Percentiles rank a stretch among this genome's conserved stretches.
Evolutionary conservation across 2,113 vertebrate genomes (phyloP).

Genomic region (Eulacestoma nigropectus): DNA sequence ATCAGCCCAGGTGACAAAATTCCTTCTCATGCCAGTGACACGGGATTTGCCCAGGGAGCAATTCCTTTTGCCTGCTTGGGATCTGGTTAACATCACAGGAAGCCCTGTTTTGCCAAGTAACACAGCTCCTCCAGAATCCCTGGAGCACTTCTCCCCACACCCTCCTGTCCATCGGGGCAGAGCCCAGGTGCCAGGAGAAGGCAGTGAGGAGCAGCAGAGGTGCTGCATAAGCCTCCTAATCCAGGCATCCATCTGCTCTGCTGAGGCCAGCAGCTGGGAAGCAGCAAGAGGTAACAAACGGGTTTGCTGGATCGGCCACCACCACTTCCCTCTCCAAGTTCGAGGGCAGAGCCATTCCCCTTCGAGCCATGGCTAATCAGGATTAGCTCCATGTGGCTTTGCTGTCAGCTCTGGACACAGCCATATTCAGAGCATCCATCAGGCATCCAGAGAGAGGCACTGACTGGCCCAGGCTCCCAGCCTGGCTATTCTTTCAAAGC

Average conservation of each 20-base stretch:
- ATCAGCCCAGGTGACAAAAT: not conserved
- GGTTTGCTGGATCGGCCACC: not conserved
- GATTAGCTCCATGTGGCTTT: constrained; percentile 34
- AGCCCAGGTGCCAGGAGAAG: not conserved
- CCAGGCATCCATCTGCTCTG: not conserved
- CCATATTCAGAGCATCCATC: not conserved
- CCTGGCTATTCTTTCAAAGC: not conserved
- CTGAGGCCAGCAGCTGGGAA: not conserved
- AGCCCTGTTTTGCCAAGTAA: rapidly evolving
- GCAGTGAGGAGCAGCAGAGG: not conserved
- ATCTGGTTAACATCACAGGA: not conserved
- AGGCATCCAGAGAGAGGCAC: not conserved
- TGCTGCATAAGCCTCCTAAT: not conserved
- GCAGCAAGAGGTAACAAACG: not conserved
- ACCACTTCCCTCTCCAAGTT: not conserved
- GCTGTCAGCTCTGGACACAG: not conserved
- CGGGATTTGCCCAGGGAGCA: not conserved
- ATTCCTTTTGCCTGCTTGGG: not conserved
- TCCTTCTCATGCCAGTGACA: rapidly evolving
- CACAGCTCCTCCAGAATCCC: not conserved
- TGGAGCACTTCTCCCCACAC: not conserved
- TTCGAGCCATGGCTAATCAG: not conserved
- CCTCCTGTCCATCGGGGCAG: rapidly evolving
- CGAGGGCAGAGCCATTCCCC: constrained; percentile 37
- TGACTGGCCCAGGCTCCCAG: not conserved